Evolutionary conservation across 2,888 invertebrate species (phyloP), one percentile per base, ranked within the genome.

Genomic region (Phymatocera aterrima): DNA sequence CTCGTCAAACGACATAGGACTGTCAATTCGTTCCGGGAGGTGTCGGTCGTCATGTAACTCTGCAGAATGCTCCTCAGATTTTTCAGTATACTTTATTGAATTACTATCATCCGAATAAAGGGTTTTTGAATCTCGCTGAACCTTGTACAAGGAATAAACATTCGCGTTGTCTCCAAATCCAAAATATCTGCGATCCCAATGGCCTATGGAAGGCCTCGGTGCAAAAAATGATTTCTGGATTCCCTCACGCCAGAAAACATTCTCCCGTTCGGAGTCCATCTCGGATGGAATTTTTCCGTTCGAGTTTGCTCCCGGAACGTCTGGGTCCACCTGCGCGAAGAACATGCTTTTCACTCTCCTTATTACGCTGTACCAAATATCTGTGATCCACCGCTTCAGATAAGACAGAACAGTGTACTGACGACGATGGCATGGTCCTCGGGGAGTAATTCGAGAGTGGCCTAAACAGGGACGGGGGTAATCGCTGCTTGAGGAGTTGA

Each of bases 311-410:
- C 24, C n/a, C 68, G 24, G 34, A 3, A 34, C 21, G 21, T 64
- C 64, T 1, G 43, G 68, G n/a, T 51, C 51, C n/a, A 34, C 31
- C 34, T 34, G 51, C 6, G 31, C 74, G n/a, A 74, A 68, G 74
- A 82, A 82, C 57, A 81, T 78, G 40, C 60, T 48, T 57, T 80
- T 82, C 0, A 83, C 43, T n/a, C 80, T 80, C 57, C 79, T 82
- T 15, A 83, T 75, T 34, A 83, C 77, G 24, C 61, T 72, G 4
- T 82, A 81, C 83, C 83, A 83, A 78, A 82, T 78, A n/a, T 81
- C 81, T 3, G 80, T 24, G 51, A 83, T 70, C 83, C 83, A 83
- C 18, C 80, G 81, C 57, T 79, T 77, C 61, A 83, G 18, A 21
- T 78, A 40, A 4, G 65, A 68, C 4, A 78, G 28, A 28, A 78